Evolutionary conservation across 1,140 invertebrate species (phyloP), one percentile per base, ranked within the genome.

Genomic region (Centruroides vittatus): DNA sequence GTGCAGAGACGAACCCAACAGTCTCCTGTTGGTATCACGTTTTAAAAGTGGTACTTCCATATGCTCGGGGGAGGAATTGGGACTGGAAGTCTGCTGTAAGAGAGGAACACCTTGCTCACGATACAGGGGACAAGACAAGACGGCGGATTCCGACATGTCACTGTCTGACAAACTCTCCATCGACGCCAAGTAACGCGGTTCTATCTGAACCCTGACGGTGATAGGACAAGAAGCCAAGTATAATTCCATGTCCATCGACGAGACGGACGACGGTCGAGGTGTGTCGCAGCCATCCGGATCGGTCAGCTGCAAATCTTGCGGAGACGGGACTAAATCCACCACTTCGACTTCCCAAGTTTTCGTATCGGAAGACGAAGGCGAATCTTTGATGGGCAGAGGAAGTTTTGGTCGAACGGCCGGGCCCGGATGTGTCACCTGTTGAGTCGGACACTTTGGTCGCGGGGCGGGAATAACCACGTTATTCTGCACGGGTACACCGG

Each of bases 281-380:
- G 64, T 65, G 35, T 62, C 61, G 61, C 68, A 69, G 2, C 68
- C 68, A 41, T 69, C 68, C 3, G 68, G 68, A 56, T 69, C 68
- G 13, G 66, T 62, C 4, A 67, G 51, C 23, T 66, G 64, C 6
- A 66, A 65, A 35, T 69, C 68, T 57, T 65, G 65, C 10, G 68
- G 68, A 1, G 68, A 69, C 13, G 68, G 67, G 1, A 68, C 57
- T 47, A 65, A 61, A 35, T 65, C 64, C 46, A 59, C 63, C n/a
- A 63, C 46, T 36, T 64, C 62, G 5, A 58, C 55, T 12, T 65
- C 58, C 47, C 57, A 34, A 57, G 58, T 65, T 4, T 58, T 23
- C 3, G 55, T 55, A 47, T 51, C 36, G 7, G 47, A 47, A 5
- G 47, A 50, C 11, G 46, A 34, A 13, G 34, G 47, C 5, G 49